Conservation (phyloP, 1,140 invertebrate species). For the Chlorops oryzae region DNA sequence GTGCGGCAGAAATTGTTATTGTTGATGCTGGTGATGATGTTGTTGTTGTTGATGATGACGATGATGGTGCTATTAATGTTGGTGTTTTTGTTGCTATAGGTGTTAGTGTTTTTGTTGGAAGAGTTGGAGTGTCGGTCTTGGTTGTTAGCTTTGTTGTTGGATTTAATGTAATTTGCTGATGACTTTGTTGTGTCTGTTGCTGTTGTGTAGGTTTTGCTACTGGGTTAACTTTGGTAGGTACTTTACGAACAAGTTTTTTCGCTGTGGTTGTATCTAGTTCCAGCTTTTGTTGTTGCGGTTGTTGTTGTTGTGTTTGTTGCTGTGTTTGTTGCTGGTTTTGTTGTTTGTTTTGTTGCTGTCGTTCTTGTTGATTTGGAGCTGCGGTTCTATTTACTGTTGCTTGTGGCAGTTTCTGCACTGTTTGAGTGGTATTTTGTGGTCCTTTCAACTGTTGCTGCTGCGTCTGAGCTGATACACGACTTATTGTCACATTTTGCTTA, state of each 20-base stretch:
- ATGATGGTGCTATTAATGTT: not conserved
- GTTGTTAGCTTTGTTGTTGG: conserved; percentile 17
- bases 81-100: conserved; percentile 5
- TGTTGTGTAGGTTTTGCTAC: not conserved
- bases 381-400: conserved; percentile 2
- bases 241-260: too few relatives aligned
- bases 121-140: conserved; percentile 10
- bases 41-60: conserved; percentile 11
- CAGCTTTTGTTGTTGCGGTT: not conserved
- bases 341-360: conserved; percentile 16
- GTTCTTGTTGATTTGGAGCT: conserved; percentile 4
- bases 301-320: conserved; percentile 2
- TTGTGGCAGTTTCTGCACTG: conserved; percentile 9
- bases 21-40: not conserved
- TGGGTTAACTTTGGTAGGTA: too few relatives aligned
- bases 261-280: too few relatives aligned
- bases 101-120: not conserved
- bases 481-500: conserved; percentile 42
- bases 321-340: conserved; percentile 8
- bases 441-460: not conserved
- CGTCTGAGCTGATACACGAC: conserved; percentile 23
- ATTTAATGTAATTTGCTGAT: conserved; percentile 2
- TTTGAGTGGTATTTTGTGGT: too few relatives aligned
- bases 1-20: not conserved
- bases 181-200: not conserved